A percentile compares a stretch with the other conserved stretches of the same genome.
Conservation (phyloP, 2,797 vertebrate species). For the Megalops cyprinoides region DNA sequence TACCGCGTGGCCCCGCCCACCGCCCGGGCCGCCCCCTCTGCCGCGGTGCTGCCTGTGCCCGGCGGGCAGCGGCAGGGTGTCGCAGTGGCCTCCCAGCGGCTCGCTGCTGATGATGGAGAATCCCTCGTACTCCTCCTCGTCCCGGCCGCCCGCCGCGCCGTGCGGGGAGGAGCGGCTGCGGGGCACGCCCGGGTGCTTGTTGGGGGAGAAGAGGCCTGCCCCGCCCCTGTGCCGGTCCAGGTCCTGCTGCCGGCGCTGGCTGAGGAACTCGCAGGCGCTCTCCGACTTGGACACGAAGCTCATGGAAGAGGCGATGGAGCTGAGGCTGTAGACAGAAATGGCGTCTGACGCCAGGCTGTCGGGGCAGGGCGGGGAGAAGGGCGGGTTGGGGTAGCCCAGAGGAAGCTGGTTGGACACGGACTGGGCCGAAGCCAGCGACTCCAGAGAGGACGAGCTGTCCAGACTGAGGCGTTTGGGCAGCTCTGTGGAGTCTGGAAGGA, state of each 20-base stretch:
- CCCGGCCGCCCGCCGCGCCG: conserved; percentile 75
- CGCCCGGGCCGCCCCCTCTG: conserved; percentile 44
- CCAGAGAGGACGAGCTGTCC: conserved; percentile 94
- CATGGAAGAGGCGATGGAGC: conserved; percentile 94
- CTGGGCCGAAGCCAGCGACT: conserved; percentile 93
- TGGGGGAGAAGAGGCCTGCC: conserved; percentile 67
- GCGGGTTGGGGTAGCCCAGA: conserved; percentile 80
- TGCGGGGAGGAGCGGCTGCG: conserved; percentile 87
- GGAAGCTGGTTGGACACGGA: conserved; percentile 84
- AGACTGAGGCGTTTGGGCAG: conserved; percentile 93
- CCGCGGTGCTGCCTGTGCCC: conserved; percentile 67
- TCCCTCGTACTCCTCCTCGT: conserved; percentile 94
- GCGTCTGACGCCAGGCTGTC: conserved; percentile 90
- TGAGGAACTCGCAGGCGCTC: conserved; percentile 72
- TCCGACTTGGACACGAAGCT: conserved; percentile 90
- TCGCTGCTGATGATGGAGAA: conserved; percentile 96
- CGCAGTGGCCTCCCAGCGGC: conserved; percentile 80
- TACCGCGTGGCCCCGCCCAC: conserved; percentile 68
- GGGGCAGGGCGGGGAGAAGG: conserved; percentile 84
- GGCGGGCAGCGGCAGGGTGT: conserved; percentile 72
- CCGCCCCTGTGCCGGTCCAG: conserved; percentile 74
- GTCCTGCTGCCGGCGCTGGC: conserved; percentile 80
- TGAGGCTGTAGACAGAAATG: conserved; percentile 97
- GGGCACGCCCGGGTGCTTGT: conserved; percentile 70
- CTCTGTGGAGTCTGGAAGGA: conserved; percentile 88